These are phyloP conservation scores for Nanorana parkeri DNA, from an alignment of 2,113 vertebrate genomes.

Conservation along the genomic window DNA sequence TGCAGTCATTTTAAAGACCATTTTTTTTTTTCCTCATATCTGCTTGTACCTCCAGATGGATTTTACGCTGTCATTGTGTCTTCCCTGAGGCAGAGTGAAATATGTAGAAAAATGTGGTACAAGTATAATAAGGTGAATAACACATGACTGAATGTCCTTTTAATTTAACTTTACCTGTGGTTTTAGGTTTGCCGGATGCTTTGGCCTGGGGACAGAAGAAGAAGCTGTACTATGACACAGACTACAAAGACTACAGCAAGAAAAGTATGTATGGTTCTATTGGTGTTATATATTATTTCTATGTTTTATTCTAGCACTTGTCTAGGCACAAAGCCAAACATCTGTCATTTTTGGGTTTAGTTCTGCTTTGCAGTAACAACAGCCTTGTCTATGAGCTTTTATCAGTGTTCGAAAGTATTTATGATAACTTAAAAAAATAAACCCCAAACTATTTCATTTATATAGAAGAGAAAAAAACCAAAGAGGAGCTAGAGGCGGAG, in stretches of 20 bases:
- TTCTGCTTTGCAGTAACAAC: too few relatives aligned
- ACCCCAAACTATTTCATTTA: background rate
- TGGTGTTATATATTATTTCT: background rate
- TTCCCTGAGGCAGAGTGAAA: too few relatives aligned
- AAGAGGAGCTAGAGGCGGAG: slow-evolving; percentile 82
- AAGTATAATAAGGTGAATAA: background rate
- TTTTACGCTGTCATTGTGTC: too few relatives aligned
- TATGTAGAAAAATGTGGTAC: too few relatives aligned
- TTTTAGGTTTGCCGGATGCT: slow-evolving; percentile 79
- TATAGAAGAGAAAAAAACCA: slow-evolving; percentile 71
- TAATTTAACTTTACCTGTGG: background rate
- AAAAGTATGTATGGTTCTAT: slow-evolving; percentile 7
- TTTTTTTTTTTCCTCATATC: too few relatives aligned
- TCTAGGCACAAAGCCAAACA: too few relatives aligned
- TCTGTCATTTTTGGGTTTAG: too few relatives aligned
- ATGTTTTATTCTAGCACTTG: too few relatives aligned
- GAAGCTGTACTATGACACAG: slow-evolving; percentile 87
- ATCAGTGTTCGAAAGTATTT: background rate
- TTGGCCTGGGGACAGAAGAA: slow-evolving; percentile 92
- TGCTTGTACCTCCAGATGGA: too few relatives aligned
- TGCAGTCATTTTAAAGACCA: too few relatives aligned
- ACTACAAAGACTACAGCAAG: slow-evolving; percentile 78
- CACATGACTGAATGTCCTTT: background rate
- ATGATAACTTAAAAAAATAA: background rate
- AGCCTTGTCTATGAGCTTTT: too few relatives aligned